Percentiles rank a stretch among this genome's conserved stretches.
phyloP scores from a whole-genome alignment of 2,113 vertebrate species.

The Sitta europaea region DNA sequence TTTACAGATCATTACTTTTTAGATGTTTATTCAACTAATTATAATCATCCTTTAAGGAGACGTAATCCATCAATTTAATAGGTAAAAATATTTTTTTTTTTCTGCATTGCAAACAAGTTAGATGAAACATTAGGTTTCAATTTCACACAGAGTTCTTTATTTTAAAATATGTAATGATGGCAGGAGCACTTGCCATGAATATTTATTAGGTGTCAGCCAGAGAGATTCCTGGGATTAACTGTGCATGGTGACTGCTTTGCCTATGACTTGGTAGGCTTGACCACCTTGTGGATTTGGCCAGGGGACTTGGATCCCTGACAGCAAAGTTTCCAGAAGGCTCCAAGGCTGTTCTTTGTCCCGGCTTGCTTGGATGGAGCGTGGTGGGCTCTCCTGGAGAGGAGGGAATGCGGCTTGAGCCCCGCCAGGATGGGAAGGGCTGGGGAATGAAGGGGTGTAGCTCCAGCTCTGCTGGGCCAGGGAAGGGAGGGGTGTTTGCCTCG shows the following conservation, averaged over 20 bases:
- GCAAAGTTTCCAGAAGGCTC: background rate
- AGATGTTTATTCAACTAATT: slow-evolving; percentile 50
- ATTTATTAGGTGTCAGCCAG: background rate
- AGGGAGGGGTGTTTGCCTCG: rapidly evolving
- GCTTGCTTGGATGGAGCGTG: background rate
- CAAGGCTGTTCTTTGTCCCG: background rate
- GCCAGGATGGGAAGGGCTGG: rapidly evolving
- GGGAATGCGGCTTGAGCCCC: background rate
- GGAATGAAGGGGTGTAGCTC: rapidly evolving
- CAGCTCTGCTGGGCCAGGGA: background rate
- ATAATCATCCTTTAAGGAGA: background rate
- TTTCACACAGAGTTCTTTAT: background rate
- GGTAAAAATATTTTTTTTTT: background rate
- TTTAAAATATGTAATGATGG: background rate
- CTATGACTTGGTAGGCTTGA: background rate
- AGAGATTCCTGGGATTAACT: background rate
- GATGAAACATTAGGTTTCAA: background rate
- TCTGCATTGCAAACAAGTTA: background rate
- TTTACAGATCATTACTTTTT: slow-evolving; percentile 19
- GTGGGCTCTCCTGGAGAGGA: background rate
- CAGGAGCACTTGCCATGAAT: background rate
- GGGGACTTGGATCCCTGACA: background rate
- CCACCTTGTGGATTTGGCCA: background rate
- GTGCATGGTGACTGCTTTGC: rapidly evolving
- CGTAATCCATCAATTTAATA: slow-evolving; percentile 9